phyloP scores from a whole-genome alignment of 2,888 invertebrate genomes.

The Nipponacmea schrenckii region DNA sequence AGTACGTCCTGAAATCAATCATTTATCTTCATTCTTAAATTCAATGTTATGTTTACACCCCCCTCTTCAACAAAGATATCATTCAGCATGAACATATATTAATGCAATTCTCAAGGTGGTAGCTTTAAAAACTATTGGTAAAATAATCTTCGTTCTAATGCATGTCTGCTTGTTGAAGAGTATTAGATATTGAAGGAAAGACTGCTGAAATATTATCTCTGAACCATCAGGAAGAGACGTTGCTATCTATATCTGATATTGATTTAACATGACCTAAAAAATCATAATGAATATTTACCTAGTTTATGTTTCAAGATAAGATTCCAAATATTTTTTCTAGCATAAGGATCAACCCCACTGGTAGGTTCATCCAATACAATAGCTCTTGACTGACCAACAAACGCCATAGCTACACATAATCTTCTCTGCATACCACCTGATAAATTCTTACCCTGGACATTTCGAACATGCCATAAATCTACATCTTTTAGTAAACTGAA shows the following conservation, averaged over 20 bases:
- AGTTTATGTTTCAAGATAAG: constrained; percentile 62
- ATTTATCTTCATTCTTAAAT: neutral
- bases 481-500: constrained; percentile 61
- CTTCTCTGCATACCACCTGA: constrained; percentile 69
- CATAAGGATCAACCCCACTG: constrained; percentile 68
- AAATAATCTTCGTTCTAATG: no score
- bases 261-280: no score
- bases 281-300: constrained; percentile 35
- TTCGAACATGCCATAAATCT: constrained; percentile 56
- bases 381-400: constrained; percentile 67
- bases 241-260: no score
- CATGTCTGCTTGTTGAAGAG: no score
- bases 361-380: constrained; percentile 69
- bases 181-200: no score
- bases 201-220: no score
- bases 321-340: constrained; percentile 68
- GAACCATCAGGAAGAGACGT: no score
- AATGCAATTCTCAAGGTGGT: no score
- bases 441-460: constrained; percentile 57
- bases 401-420: constrained; percentile 68
- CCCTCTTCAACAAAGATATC: no score
- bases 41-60: neutral
- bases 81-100: no score
- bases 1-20: constrained; percentile 54
- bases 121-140: no score